These are phyloP conservation scores for Agrypnia vestita DNA, from an alignment of 1,140 invertebrate genomes.

Conservation along the genomic window DNA sequence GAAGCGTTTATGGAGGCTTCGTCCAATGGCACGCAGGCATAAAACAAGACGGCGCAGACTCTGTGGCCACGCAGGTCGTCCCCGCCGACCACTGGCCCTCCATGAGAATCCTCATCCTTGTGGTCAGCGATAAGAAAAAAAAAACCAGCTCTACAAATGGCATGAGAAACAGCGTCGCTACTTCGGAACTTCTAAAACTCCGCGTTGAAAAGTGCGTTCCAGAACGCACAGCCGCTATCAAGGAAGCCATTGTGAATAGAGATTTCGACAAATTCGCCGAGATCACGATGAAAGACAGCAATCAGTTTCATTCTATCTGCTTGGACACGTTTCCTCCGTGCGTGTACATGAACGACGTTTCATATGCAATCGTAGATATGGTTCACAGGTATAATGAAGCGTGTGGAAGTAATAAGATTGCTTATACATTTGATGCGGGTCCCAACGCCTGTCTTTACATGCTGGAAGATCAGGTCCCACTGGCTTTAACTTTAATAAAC, in stretches of 20 bases:
- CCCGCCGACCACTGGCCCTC: constrained; percentile 90
- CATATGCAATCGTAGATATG: constrained; percentile 84
- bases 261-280: constrained; percentile 93
- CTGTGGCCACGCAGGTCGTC: constrained; percentile 84
- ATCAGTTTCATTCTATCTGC: constrained; percentile 97
- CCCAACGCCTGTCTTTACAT: constrained; percentile 96
- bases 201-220: constrained; percentile 84
- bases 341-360: constrained; percentile 93
- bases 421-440: constrained; percentile 98
- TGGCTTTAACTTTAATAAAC: constrained; percentile 79
- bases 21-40: constrained; percentile 88
- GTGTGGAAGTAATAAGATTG: constrained; percentile 78
- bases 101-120: constrained; percentile 87
- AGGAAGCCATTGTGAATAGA: constrained; percentile 82
- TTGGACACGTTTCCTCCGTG: constrained; percentile 96
- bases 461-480: constrained; percentile 82
- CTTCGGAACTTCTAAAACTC: constrained; percentile 88
- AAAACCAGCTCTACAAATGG: constrained; percentile 91
- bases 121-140: constrained; percentile 91
- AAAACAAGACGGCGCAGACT: constrained; percentile 83
- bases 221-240: constrained; percentile 80
- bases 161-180: constrained; percentile 90
- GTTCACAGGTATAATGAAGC: constrained; percentile 88
- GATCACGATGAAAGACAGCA: constrained; percentile 97
- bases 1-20: constrained; percentile 96